Percentiles rank a stretch among this genome's conserved stretches.
These are phyloP conservation scores for Chrysodeixis includens DNA, from an alignment of 2,888 invertebrate genomes.

Conservation along the genomic window DNA sequence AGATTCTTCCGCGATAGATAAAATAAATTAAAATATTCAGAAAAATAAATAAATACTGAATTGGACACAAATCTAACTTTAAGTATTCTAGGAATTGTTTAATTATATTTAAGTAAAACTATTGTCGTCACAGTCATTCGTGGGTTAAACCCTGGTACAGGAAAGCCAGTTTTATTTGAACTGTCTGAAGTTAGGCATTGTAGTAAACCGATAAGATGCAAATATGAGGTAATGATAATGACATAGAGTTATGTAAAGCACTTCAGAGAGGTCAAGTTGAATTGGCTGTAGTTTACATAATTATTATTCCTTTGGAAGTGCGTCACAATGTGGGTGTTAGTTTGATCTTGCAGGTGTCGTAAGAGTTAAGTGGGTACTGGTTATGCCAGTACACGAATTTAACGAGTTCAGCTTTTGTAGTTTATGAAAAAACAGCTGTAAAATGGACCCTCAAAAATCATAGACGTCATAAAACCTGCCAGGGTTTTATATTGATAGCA, in stretches of 20 bases:
- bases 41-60: no score
- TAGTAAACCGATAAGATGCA: background rate
- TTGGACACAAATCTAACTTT: no score
- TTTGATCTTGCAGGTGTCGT: constrained; percentile 1
- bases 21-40: no score
- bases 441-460: background rate
- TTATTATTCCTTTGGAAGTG: background rate
- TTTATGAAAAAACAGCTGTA: background rate
- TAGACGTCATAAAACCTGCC: no score
- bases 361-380: background rate
- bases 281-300: background rate
- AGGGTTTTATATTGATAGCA: no score
- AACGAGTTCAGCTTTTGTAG: background rate
- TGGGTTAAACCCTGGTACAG: background rate
- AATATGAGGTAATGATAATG: background rate
- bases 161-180: background rate
- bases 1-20: no score
- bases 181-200: background rate
- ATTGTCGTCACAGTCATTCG: background rate
- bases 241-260: no score
- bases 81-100: background rate
- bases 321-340: background rate
- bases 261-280: constrained; percentile 1
- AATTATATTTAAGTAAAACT: no score
- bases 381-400: background rate